Evolutionary conservation across 2,797 vertebrate genomes (phyloP).

Genomic region (Microctenopoma steveboyesi): DNA sequence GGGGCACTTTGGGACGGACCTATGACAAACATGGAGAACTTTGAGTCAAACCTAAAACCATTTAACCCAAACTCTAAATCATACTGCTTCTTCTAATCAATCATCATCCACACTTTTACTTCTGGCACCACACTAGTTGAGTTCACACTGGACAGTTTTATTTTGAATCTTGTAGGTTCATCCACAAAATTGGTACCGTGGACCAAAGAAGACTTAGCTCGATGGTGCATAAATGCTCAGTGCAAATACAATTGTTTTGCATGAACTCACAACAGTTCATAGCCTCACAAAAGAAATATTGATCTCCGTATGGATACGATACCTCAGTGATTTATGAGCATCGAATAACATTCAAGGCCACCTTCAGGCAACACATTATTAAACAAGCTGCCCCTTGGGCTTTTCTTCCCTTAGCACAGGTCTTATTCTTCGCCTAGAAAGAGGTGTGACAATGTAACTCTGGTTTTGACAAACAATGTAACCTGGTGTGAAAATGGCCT

Average conservation of each 20-base stretch:
- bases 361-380: too few relatives aligned
- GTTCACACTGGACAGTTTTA: neutral
- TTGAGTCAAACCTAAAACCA: neutral
- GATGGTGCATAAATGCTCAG: neutral
- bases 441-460: conserved; percentile 1
- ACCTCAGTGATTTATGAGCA: neutral
- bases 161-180: neutral
- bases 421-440: conserved; percentile 1
- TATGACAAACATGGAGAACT: conserved; percentile 51
- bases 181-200: neutral
- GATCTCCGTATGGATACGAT: too few relatives aligned
- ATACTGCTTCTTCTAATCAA: neutral
- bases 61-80: neutral
- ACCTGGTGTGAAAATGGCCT: neutral
- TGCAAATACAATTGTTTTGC: neutral
- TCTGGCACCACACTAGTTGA: neutral
- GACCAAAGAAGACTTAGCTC: neutral
- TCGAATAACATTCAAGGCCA: neutral
- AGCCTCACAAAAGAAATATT: neutral
- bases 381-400: neutral
- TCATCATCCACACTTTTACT: neutral
- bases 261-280: neutral
- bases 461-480: conserved; percentile 16
- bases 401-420: neutral
- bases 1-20: conserved; percentile 93